These are phyloP conservation scores for Brachyalestes nurse DNA, from an alignment of 2,797 vertebrate species.

Conservation along the genomic window DNA sequence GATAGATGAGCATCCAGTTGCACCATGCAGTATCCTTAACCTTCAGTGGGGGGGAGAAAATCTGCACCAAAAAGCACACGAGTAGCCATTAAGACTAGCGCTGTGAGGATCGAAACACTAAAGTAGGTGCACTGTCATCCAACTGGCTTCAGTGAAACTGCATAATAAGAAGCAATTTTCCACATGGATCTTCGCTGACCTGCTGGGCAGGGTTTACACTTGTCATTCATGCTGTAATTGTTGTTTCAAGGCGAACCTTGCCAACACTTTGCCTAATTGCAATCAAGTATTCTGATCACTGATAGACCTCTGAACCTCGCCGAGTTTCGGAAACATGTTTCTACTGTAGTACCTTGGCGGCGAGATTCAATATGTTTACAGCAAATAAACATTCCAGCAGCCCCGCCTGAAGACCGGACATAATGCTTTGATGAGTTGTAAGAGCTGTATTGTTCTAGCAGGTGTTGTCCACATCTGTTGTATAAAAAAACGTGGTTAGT, in stretches of 20 bases:
- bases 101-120: background rate
- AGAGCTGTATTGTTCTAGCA: slow-evolving; percentile 37
- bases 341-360: background rate
- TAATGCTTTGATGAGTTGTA: slow-evolving; percentile 27
- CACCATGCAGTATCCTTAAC: slow-evolving; percentile 38
- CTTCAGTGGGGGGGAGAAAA: slow-evolving; percentile 8
- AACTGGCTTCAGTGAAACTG: background rate
- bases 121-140: background rate
- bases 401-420: slow-evolving; percentile 7
- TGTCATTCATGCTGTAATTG: background rate
- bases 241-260: background rate
- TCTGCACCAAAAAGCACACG: background rate
- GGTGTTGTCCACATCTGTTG: slow-evolving; percentile 49
- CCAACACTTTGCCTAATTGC: background rate
- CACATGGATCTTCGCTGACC: slow-evolving; percentile 17
- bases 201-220: background rate
- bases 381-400: slow-evolving; percentile 18
- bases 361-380: slow-evolving; percentile 14
- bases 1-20: slow-evolving; percentile 70
- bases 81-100: background rate
- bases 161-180: background rate
- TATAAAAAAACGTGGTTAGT: slow-evolving; percentile 16
- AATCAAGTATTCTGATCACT: background rate
- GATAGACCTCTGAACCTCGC: background rate
- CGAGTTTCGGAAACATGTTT: background rate